A percentile compares a stretch with the other conserved stretches of the same genome.
Evolutionary conservation across 2,113 vertebrate species (phyloP).

Genomic region (Sceloporus tristichus): DNA sequence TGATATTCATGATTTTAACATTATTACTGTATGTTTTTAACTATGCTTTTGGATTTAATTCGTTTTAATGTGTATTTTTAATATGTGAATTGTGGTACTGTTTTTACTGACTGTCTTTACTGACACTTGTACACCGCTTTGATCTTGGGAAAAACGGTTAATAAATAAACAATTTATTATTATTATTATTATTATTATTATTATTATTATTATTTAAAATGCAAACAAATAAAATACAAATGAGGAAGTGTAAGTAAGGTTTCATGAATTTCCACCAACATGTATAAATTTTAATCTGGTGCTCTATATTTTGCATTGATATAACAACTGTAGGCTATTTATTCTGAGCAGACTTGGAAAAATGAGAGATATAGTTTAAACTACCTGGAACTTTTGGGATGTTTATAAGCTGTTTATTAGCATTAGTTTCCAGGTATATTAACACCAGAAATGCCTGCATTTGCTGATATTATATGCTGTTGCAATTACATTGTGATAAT

Average conservation of each 20-base stretch:
- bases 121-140: no score
- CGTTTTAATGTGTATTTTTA: no score
- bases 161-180: no score
- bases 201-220: neutral
- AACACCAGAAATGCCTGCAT: conserved; percentile 15
- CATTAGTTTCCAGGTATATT: neutral
- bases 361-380: neutral
- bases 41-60: no score
- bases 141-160: no score
- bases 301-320: neutral
- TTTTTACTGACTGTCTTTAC: no score
- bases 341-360: neutral
- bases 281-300: neutral
- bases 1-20: no score
- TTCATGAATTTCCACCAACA: neutral
- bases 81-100: no score
- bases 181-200: no score
- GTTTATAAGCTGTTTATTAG: neutral
- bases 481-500: conserved; percentile 2
- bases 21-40: no score
- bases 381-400: neutral
- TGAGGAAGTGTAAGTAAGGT: neutral
- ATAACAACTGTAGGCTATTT: neutral
- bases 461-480: neutral
- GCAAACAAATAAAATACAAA: accelerated